Evolutionary conservation across 2,113 vertebrate species (phyloP).

Genomic region (Caranx melampygus): DNA sequence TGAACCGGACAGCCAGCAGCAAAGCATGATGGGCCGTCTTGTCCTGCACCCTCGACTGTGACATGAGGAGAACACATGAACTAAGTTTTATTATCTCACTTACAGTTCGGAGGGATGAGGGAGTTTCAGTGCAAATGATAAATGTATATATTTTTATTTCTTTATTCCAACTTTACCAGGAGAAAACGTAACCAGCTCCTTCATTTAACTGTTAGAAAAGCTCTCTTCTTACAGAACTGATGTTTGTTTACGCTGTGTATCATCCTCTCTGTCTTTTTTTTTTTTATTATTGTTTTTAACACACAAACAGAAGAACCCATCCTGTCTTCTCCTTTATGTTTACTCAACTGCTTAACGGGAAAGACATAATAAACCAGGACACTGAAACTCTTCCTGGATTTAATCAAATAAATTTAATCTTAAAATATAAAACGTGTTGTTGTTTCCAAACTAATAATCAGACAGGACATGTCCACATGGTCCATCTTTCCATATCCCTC

Average conservation of each 20-base stretch:
- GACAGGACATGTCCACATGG: too few relatives aligned
- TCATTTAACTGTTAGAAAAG: background rate
- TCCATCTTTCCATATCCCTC: too few relatives aligned
- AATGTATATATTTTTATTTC: too few relatives aligned
- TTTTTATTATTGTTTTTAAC: background rate
- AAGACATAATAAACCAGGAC: too few relatives aligned
- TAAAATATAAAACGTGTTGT: background rate
- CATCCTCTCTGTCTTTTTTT: background rate
- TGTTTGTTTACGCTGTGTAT: background rate
- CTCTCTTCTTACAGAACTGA: background rate
- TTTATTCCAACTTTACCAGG: too few relatives aligned
- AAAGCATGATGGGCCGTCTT: conserved; percentile 47
- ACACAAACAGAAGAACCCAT: background rate
- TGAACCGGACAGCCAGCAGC: conserved; percentile 5
- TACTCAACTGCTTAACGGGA: too few relatives aligned
- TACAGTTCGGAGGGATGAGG: background rate
- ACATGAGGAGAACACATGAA: background rate
- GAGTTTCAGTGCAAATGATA: background rate
- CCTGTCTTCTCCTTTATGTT: background rate
- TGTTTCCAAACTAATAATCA: background rate
- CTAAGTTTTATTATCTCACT: background rate
- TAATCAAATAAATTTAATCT: background rate
- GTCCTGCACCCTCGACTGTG: background rate
- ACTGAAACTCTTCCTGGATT: background rate
- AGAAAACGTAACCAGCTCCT: too few relatives aligned